Conservation (phyloP, 2,113 vertebrate genomes). For the Mixornis gularis region DNA sequence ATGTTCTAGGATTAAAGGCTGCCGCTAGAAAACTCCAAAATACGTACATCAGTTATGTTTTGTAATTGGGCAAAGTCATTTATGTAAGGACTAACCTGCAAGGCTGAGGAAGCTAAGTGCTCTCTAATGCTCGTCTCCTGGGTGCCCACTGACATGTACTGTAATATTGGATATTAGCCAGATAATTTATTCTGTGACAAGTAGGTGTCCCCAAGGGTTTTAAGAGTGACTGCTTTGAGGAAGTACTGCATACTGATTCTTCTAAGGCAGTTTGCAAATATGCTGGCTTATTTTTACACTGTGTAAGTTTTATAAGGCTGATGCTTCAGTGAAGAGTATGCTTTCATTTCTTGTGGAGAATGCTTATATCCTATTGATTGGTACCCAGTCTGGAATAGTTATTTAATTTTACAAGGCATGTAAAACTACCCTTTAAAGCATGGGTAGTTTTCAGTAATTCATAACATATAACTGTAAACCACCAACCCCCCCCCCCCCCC, state of each 20-base stretch:
- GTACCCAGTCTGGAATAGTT: not conserved
- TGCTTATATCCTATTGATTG: not conserved
- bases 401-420: not conserved
- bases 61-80: constrained; percentile 3
- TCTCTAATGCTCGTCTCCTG: constrained; percentile 21
- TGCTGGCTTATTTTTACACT: not conserved
- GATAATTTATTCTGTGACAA: constrained; percentile 55
- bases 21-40: not conserved
- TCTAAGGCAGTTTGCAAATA: not conserved
- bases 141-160: not conserved
- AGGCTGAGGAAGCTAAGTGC: constrained; percentile 34
- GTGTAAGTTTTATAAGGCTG: not conserved
- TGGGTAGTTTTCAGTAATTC: not conserved
- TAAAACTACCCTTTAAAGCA: not conserved
- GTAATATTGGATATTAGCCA: constrained; percentile 52
- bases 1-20: not conserved
- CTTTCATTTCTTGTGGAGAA: not conserved
- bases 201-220: constrained; percentile 27
- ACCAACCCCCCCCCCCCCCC: too few species aligned
- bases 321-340: not conserved
- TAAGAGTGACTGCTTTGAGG: not conserved
- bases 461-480: not conserved
- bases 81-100: not conserved
- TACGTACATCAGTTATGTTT: not conserved
- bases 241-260: not conserved